Conservation (phyloP, 2,113 vertebrate species). For the Caracal caracal region DNA sequence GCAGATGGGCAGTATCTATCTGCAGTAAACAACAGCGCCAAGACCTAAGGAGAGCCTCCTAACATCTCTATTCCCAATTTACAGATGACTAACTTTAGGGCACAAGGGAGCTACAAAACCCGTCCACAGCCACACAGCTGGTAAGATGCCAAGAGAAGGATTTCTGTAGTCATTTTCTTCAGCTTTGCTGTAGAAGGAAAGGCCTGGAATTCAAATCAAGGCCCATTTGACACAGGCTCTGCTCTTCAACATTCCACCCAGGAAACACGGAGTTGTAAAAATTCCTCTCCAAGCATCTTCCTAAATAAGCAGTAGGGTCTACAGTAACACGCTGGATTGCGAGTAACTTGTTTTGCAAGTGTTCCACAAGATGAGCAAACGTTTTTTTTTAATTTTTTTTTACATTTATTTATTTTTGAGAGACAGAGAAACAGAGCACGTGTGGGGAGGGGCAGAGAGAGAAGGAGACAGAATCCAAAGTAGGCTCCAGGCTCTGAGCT, state of each 20-base stretch:
- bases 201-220: not conserved
- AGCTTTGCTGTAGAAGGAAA: not conserved
- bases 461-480: no score
- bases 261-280: not conserved
- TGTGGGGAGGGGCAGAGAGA: no score
- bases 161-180: not conserved
- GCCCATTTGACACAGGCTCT: not conserved
- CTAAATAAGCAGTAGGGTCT: not conserved
- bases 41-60: not conserved
- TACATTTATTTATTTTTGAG: no score
- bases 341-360: no score
- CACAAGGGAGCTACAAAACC: fast-evolving
- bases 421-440: no score
- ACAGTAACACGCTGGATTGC: no score
- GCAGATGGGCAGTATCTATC: not conserved
- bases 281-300: not conserved
- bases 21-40: not conserved
- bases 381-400: no score
- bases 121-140: not conserved
- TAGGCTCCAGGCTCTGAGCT: no score
- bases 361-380: no score
- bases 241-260: not conserved
- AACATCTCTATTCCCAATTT: not conserved
- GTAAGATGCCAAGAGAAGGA: not conserved
- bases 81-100: not conserved